A percentile compares a stretch with the other conserved stretches of the same genome.
phyloP scores from a whole-genome alignment of 2,888 invertebrate genomes.

The Gymnosoma rotundatum region DNA sequence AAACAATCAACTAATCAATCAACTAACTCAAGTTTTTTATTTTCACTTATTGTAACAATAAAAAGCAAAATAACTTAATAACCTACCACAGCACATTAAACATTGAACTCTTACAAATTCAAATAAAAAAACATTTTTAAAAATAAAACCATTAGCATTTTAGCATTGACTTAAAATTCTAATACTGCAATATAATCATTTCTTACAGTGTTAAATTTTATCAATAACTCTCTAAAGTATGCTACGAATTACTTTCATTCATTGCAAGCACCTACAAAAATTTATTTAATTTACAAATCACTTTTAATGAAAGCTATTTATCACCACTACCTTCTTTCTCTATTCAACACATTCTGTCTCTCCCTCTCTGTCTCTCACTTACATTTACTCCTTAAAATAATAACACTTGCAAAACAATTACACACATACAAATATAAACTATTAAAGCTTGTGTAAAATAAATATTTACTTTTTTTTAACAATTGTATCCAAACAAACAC shows the following conservation, averaged over 20 bases:
- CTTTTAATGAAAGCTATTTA: neutral
- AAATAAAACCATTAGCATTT: neutral
- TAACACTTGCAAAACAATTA: neutral
- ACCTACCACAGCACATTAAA: constrained; percentile 4
- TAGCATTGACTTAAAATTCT: neutral
- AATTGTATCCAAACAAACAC: too few species aligned
- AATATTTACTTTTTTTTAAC: neutral
- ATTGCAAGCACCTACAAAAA: neutral
- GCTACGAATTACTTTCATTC: constrained; percentile 19
- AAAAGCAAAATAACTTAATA: neutral
- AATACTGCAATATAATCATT: neutral
- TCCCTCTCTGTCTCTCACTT: neutral
- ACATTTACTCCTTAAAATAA: neutral
- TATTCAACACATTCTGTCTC: neutral
- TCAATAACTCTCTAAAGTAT: constrained; percentile 23
- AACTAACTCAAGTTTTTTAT: constrained; percentile 38
- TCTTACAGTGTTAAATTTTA: constrained; percentile 28
- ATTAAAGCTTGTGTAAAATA: neutral
- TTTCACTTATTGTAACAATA: constrained; percentile 4
- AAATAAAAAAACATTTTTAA: neutral
- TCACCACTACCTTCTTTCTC: neutral
- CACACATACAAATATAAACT: neutral
- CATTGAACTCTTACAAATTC: neutral
- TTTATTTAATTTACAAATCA: neutral
- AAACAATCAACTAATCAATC: constrained; percentile 23